A percentile compares a stretch with the other conserved stretches of the same genome.
Evolutionary conservation across 2,888 invertebrate genomes (phyloP).

Genomic region (Allolobophora icterica): DNA sequence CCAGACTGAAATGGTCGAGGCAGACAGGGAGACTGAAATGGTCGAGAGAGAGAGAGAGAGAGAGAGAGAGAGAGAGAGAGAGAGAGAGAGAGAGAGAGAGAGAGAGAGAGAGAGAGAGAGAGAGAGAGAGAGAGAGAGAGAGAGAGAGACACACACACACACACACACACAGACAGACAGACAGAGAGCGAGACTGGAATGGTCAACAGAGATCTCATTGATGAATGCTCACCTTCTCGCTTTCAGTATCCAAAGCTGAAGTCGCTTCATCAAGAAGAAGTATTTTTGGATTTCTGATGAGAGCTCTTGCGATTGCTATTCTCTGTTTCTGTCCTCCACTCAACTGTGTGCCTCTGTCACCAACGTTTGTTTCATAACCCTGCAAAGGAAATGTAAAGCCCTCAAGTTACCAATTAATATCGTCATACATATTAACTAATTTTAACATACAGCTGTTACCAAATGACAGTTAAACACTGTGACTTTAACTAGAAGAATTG

Average conservation of each 20-base stretch:
- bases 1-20: background rate
- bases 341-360: constrained; percentile 63
- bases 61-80: too few relatives aligned
- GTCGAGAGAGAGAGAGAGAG: background rate
- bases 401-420: background rate
- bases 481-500: too few relatives aligned
- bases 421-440: too few relatives aligned
- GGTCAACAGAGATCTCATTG: background rate
- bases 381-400: constrained; percentile 39
- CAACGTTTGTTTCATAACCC: constrained; percentile 59
- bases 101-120: too few relatives aligned
- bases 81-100: too few relatives aligned
- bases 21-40: background rate
- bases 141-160: too few relatives aligned
- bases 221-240: constrained; percentile 54
- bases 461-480: too few relatives aligned
- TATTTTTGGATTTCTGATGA: constrained; percentile 65
- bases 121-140: too few relatives aligned
- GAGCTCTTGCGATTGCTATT: constrained; percentile 66
- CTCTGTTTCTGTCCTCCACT: constrained; percentile 67
- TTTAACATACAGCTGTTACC: too few relatives aligned
- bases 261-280: constrained; percentile 66
- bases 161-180: too few relatives aligned
- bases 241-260: constrained; percentile 65
- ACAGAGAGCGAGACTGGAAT: background rate